Percentiles rank a stretch among this genome's conserved stretches.
These are phyloP conservation scores for Dipodomys merriami DNA, from an alignment of 2,113 vertebrate species.

Conservation along the genomic window DNA sequence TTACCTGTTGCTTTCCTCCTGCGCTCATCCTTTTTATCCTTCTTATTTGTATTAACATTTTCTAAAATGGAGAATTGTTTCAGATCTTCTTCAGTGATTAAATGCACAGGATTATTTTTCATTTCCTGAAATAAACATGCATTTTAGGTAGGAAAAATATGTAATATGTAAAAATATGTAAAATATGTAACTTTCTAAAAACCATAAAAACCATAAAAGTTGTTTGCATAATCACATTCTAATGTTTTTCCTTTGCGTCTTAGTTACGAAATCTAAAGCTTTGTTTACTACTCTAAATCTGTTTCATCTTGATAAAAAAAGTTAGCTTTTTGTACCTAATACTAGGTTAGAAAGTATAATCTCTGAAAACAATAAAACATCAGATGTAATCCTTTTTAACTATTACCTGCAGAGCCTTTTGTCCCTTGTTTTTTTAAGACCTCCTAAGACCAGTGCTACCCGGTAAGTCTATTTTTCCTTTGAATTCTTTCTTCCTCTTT, in stretches of 20 bases:
- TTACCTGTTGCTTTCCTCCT: constrained; percentile 93
- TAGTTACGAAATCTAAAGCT: not conserved
- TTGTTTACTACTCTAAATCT: not conserved
- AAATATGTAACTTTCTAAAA: constrained; percentile 19
- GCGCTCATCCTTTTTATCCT: constrained; percentile 96
- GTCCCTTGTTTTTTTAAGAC: not conserved
- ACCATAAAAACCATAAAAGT: not conserved
- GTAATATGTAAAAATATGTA: too few relatives aligned
- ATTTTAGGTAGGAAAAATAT: constrained; percentile 46
- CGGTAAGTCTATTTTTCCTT: not conserved
- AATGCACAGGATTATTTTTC: constrained; percentile 93
- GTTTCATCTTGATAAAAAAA: not conserved
- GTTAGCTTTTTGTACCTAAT: not conserved
- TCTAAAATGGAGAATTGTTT: constrained; percentile 90
- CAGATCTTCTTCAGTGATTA: constrained; percentile 95
- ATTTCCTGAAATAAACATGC: constrained; percentile 89
- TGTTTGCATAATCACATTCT: not conserved
- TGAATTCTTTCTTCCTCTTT: too few relatives aligned
- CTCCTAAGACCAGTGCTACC: not conserved
- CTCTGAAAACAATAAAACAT: not conserved
- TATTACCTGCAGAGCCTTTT: not conserved
- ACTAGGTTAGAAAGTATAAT: not conserved
- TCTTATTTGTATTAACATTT: constrained; percentile 86
- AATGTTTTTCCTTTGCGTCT: constrained; percentile 32
- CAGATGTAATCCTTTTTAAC: not conserved